Evolutionary conservation across 1,140 invertebrate species (phyloP).

Genomic region (Meloidogyne exigua): DNA sequence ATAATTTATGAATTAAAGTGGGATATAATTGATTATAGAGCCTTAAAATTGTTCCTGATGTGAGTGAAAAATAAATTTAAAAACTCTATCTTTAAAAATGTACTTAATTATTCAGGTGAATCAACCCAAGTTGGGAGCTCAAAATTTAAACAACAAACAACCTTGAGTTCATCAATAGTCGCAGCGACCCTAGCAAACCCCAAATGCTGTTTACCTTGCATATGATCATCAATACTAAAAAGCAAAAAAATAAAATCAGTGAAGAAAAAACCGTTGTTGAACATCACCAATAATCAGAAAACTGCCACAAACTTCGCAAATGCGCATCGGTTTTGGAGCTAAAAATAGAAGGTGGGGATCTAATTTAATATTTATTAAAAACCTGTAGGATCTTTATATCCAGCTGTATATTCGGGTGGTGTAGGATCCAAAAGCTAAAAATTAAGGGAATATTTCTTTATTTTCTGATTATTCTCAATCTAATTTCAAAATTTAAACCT

Average conservation of each 20-base stretch:
- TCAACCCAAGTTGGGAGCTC: neutral
- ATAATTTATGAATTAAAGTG: too few species aligned
- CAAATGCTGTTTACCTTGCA: conserved; percentile 86
- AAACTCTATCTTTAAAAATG: too few species aligned
- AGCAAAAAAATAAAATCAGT: neutral
- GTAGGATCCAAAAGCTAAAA: conserved; percentile 15
- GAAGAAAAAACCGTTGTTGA: conserved; percentile 73
- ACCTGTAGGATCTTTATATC: conserved; percentile 26
- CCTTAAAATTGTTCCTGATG: too few species aligned
- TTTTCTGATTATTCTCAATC: neutral
- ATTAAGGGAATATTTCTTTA: neutral
- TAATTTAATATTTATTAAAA: neutral
- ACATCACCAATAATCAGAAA: conserved; percentile 95
- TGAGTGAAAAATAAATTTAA: too few species aligned
- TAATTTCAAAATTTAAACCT: neutral
- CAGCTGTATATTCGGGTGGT: conserved; percentile 23
- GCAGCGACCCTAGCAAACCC: conserved; percentile 77
- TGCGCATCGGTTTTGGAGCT: conserved; percentile 76
- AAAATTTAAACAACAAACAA: conserved; percentile 24
- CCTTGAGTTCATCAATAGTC: conserved; percentile 63
- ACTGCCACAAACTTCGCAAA: conserved; percentile 94
- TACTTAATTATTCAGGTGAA: too few species aligned
- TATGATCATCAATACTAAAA: conserved; percentile 84
- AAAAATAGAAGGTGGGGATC: neutral
- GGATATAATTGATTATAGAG: too few species aligned